phyloP scores from a whole-genome alignment of 2,888 invertebrate genomes.

The Bombylius major region DNA sequence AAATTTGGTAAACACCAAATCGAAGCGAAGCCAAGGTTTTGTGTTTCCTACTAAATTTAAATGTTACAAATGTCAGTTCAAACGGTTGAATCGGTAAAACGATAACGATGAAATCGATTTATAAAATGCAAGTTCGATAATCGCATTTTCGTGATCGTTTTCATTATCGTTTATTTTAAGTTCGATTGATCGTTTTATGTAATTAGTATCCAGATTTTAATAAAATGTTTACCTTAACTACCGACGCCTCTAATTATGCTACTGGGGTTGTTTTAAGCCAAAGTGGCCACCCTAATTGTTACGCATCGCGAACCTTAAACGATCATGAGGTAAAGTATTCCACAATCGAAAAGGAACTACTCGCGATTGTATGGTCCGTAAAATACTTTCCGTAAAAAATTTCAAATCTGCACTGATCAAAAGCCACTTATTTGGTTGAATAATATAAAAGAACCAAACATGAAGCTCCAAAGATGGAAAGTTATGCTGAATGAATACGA shows the following conservation, averaged over 20 bases:
- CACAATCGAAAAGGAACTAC: slow-evolving; percentile 6
- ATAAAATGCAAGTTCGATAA: too few relatives aligned
- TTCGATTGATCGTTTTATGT: too few relatives aligned
- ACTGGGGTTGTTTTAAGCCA: slow-evolving; percentile 8
- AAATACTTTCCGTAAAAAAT: not conserved
- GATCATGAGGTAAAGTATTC: slow-evolving; percentile 1
- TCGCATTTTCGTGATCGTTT: too few relatives aligned
- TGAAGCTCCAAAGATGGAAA: slow-evolving; percentile 1
- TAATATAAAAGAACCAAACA: not conserved
- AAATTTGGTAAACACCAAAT: too few relatives aligned
- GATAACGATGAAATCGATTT: too few relatives aligned
- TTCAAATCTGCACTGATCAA: not conserved
- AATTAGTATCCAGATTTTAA: too few relatives aligned
- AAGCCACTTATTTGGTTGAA: not conserved
- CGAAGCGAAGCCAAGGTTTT: too few relatives aligned
- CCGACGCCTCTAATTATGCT: slow-evolving; percentile 6
- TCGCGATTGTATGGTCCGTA: not conserved
- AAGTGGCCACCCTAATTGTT: slow-evolving; percentile 6
- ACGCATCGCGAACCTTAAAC: slow-evolving; percentile 1
- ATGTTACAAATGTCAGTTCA: too few relatives aligned
- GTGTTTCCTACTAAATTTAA: too few relatives aligned
- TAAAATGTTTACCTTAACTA: slow-evolving; percentile 7
- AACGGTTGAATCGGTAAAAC: too few relatives aligned
- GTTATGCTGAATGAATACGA: not conserved
- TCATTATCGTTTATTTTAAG: too few relatives aligned